Evolutionary conservation across 2,888 invertebrate genomes (phyloP).

Genomic region (Diaprepes abbreviatus): DNA sequence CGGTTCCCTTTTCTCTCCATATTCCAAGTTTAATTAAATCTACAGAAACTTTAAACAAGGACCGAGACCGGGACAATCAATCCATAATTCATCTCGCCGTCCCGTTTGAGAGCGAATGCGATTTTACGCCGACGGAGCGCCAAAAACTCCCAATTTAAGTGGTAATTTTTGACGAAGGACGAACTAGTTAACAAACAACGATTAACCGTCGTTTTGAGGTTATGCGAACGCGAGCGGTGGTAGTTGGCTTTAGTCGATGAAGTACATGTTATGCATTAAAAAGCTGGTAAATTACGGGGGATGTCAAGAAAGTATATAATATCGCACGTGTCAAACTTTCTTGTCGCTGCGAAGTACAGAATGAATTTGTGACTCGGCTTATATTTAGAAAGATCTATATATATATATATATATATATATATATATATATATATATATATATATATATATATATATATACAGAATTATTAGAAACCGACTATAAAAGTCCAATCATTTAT

Average conservation of each 20-base stretch:
- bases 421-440: no score
- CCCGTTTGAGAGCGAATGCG: slow-evolving; percentile 22
- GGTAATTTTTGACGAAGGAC: slow-evolving; percentile 35
- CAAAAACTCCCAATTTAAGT: slow-evolving; percentile 45
- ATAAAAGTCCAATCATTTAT: no score
- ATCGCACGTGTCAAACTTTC: no score
- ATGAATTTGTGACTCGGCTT: no score
- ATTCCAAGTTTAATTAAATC: slow-evolving; percentile 50
- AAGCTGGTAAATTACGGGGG: no score
- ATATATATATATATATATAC: no score
- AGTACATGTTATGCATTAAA: no score
- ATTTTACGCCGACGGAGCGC: slow-evolving; percentile 16
- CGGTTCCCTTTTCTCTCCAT: slow-evolving; percentile 11
- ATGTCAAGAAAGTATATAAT: no score
- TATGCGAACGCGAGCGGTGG: neutral
- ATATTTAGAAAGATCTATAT: no score
- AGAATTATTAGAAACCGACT: no score
- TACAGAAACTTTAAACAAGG: slow-evolving; percentile 49
- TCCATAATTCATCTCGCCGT: slow-evolving; percentile 48
- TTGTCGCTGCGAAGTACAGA: no score
- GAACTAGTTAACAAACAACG: slow-evolving; percentile 21
- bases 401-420: no score
- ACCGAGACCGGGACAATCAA: slow-evolving; percentile 43
- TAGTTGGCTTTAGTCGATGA: neutral
- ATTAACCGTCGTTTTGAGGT: slow-evolving; percentile 11